Base-by-base conservation (phyloP, 2,797 vertebrate species). In the Alectoris magna region DNA sequence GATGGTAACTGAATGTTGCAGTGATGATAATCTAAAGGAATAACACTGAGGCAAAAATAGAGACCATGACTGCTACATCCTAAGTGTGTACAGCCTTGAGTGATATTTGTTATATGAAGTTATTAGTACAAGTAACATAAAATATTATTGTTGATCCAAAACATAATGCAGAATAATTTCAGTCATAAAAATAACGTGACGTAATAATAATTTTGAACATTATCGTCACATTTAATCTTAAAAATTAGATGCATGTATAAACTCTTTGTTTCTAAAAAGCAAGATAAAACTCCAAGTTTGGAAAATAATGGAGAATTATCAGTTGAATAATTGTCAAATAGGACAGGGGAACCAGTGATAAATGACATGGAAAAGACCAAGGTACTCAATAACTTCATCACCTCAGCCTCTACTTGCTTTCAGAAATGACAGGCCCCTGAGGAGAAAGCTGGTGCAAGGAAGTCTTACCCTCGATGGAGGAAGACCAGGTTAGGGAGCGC, bases 141-240 rank as follows among this genome's bases (percentile, higher is more conserved):
- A 64, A 55, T 41, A 22, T 63, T 68, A 87, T 7, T 59, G 17
- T 63, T 44, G 10, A 78, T 27, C 19, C 14, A 74, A 11, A 76
- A 1, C 66, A 24, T 51, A 84, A 81, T 66, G 69, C 58, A 86
- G 38, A 75, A 83, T 63, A 13, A 63, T 58, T 67, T 88, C 34
- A 56, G 46, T 70, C 62, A 46, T 38, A 46, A 17, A 86, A 43
- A 12, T 59, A 60, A n/a, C 27, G 62, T 63, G 43, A 83, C 53
- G 71, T 55, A 70, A 75, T 53, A 70, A 62, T 15, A 69, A 71
- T 67, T 86, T 39, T 79, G n/a, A 91, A 41, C n/a, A 62, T 49
- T 23, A 43, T 5, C 69, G 41, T 77, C 24, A 34, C 44, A 74
- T 48, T 74, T 67, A 48, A 55, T 62, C 10, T 70, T 34, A 63